Conservation (phyloP, 2,888 invertebrate genomes). For the Diaphora mendica region DNA sequence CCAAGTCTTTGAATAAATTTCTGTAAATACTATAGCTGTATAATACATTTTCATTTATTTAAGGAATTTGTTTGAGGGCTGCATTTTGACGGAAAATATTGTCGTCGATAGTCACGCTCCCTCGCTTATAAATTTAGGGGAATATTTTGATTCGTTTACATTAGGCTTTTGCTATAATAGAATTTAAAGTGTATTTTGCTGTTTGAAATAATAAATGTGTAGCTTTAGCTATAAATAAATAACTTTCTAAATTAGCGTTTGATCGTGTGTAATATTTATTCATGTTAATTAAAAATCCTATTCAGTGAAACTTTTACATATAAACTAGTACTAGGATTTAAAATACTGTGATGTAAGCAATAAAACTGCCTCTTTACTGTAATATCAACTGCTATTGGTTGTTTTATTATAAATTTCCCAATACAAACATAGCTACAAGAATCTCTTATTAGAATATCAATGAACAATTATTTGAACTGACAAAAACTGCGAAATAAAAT, state of each 20-base stretch:
- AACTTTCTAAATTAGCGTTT: background rate
- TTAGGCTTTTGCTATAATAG: constrained; percentile 11
- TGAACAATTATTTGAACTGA: too few species aligned
- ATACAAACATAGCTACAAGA: too few species aligned
- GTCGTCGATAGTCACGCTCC: constrained; percentile 19
- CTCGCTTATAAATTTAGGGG: constrained; percentile 7
- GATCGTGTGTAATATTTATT: background rate
- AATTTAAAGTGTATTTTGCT: background rate
- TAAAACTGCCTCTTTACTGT: background rate
- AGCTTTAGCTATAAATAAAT: background rate
- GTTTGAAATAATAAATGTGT: background rate
- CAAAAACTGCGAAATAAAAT: too few species aligned
- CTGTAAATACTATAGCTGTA: constrained; percentile 61
- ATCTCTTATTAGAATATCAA: too few species aligned
- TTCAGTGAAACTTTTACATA: background rate
- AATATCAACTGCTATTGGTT: background rate
- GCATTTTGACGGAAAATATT: constrained; percentile 41
- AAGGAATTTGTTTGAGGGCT: constrained; percentile 59
- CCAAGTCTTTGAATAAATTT: constrained; percentile 70
- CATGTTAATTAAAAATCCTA: background rate
- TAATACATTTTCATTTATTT: constrained; percentile 60
- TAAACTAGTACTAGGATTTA: background rate
- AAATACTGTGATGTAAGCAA: background rate
- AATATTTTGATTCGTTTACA: constrained; percentile 18
- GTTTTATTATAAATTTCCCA: background rate